Percentiles rank a stretch among this genome's conserved stretches.
These are phyloP conservation scores for Eupeodes corollae DNA, from an alignment of 1,140 invertebrate genomes.

Conservation along the genomic window DNA sequence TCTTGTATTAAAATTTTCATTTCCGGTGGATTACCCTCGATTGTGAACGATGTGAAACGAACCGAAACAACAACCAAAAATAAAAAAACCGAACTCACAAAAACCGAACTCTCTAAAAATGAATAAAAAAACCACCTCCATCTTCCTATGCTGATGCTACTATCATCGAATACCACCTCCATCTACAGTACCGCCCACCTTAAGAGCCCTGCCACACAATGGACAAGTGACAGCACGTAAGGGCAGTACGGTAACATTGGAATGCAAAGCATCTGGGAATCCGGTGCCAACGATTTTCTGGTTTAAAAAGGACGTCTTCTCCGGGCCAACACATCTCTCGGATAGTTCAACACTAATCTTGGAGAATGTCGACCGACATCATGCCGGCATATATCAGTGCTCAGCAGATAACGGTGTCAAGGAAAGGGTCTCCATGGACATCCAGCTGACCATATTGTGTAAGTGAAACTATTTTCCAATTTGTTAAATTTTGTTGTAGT, in stretches of 20 bases:
- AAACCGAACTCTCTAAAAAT: too few species aligned
- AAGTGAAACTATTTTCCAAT: slow-evolving; percentile 20
- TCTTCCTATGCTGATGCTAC: background rate
- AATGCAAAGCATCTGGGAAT: slow-evolving; percentile 46
- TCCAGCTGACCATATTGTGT: slow-evolving; percentile 48
- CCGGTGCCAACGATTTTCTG: slow-evolving; percentile 38
- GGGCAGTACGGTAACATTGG: slow-evolving; percentile 45
- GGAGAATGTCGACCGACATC: slow-evolving; percentile 47
- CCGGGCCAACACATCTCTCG: slow-evolving; percentile 33
- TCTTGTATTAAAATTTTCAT: too few species aligned
- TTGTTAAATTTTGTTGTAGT: background rate
- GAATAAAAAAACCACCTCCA: too few species aligned
- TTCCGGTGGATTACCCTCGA: too few species aligned
- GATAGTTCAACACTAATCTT: slow-evolving; percentile 44
- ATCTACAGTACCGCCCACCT: slow-evolving; percentile 38
- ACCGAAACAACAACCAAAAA: too few species aligned
- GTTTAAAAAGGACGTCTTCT: slow-evolving; percentile 35
- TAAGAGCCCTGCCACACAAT: slow-evolving; percentile 39
- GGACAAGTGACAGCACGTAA: slow-evolving; percentile 44
- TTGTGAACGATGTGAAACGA: too few species aligned
- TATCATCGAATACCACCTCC: background rate
- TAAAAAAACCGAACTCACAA: too few species aligned
- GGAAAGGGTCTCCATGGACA: slow-evolving; percentile 46
- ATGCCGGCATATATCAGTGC: slow-evolving; percentile 51
- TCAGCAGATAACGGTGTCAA: slow-evolving; percentile 54